Percentiles rank a stretch among this genome's conserved stretches.
Conservation (phyloP, 2,888 invertebrate genomes). For the Papilio gigon region DNA sequence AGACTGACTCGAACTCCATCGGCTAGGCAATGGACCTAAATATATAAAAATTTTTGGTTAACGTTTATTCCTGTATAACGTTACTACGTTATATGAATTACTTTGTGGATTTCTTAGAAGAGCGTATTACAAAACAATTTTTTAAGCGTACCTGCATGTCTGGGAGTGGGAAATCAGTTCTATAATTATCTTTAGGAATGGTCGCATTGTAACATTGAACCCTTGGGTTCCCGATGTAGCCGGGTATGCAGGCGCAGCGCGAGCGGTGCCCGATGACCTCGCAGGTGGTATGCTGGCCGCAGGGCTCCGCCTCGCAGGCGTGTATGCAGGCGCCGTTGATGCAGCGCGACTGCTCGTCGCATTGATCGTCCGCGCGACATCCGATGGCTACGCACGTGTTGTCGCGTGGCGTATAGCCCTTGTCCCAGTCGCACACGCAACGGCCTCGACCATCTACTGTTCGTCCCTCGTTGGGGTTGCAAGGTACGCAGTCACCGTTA, state of each 20-base stretch:
- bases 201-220: slow-evolving; percentile 85
- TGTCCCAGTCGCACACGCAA: slow-evolving; percentile 91
- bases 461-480: slow-evolving; percentile 87
- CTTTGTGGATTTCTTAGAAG: neutral
- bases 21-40: slow-evolving; percentile 91
- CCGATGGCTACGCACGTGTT: slow-evolving; percentile 89
- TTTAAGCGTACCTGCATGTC: slow-evolving; percentile 84
- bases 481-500: slow-evolving; percentile 89
- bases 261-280: slow-evolving; percentile 89
- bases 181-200: slow-evolving; percentile 68
- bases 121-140: neutral
- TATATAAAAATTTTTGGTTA: slow-evolving; percentile 17
- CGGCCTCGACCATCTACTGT: slow-evolving; percentile 89
- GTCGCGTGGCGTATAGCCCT: slow-evolving; percentile 89
- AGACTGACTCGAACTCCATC: slow-evolving; percentile 95
- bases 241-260: slow-evolving; percentile 89
- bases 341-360: slow-evolving; percentile 89
- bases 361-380: slow-evolving; percentile 88
- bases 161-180: slow-evolving; percentile 92
- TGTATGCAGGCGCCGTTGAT: slow-evolving; percentile 89
- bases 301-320: slow-evolving; percentile 88
- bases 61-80: too few species aligned
- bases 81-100: too few species aligned
- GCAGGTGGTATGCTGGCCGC: slow-evolving; percentile 90
- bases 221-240: slow-evolving; percentile 89